Conservation (phyloP, 2,888 invertebrate genomes). For the Terebella lapidaria region DNA sequence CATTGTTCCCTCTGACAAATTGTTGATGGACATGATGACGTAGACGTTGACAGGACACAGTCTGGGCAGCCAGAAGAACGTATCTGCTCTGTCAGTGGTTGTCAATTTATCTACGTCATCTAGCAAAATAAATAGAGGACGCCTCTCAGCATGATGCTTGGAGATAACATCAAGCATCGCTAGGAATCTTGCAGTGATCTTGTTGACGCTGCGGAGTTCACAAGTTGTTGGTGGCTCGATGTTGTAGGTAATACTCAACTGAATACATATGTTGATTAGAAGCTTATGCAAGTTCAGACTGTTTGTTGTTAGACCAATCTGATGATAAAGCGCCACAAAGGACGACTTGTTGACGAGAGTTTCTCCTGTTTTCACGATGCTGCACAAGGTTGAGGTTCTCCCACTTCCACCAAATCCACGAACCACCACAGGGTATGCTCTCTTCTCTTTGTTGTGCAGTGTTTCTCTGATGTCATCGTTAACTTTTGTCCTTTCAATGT, state of each 20-base stretch:
- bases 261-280: neutral
- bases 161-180: conserved; percentile 6
- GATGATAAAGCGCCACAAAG: neutral
- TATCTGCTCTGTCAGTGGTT: conserved; percentile 7
- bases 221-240: conserved; percentile 8
- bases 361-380: neutral
- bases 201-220: conserved; percentile 2
- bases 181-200: neutral
- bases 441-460: neutral
- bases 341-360: neutral
- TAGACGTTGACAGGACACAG: conserved; percentile 11
- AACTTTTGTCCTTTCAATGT: neutral
- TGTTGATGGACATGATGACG: conserved; percentile 10
- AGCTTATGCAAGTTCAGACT: neutral
- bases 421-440: neutral
- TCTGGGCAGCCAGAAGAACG: conserved; percentile 15
- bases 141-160: conserved; percentile 13
- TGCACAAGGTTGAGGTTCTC: neutral
- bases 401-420: neutral
- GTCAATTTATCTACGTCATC: conserved; percentile 14
- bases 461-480: too few relatives aligned
- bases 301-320: neutral
- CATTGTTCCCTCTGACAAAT: neutral
- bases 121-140: conserved; percentile 14
- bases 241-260: conserved; percentile 8